Evolutionary conservation across 2,888 invertebrate genomes (phyloP).

Genomic region (Drosophila eohydei): DNA sequence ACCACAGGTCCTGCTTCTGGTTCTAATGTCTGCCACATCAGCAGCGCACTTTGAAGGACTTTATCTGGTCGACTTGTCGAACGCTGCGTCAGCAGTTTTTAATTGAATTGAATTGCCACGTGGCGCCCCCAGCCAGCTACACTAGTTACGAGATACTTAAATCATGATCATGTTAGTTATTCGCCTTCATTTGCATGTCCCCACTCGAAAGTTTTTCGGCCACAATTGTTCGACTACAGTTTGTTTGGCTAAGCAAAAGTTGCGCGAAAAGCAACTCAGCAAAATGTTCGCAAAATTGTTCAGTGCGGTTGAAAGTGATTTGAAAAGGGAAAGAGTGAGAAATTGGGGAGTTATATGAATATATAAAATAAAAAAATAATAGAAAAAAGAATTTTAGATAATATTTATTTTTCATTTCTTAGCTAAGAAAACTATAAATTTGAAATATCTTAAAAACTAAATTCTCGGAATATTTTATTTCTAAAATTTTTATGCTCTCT

Average conservation of each 20-base stretch:
- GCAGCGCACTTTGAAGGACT: conserved; percentile 38
- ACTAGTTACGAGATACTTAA: conserved; percentile 32
- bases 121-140: conserved; percentile 13
- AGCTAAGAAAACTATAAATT: too few relatives aligned
- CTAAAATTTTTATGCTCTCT: background rate
- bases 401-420: too few relatives aligned
- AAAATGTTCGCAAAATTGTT: conserved; percentile 32
- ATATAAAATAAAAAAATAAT: too few relatives aligned
- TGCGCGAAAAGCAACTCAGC: conserved; percentile 47
- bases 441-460: too few relatives aligned
- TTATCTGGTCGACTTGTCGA: conserved; percentile 53
- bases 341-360: too few relatives aligned
- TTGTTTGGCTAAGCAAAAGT: conserved; percentile 54
- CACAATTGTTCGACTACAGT: conserved; percentile 57
- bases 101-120: conserved; percentile 74
- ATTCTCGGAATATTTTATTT: too few relatives aligned
- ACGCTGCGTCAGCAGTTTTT: conserved; percentile 73
- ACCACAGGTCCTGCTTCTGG: conserved; percentile 21
- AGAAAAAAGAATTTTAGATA: too few relatives aligned
- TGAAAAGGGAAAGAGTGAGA: background rate
- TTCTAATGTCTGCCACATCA: conserved; percentile 45
- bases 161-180: conserved; percentile 63
- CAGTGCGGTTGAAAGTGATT: background rate
- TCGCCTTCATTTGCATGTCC: conserved; percentile 67
- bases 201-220: conserved; percentile 31